phyloP scores from a whole-genome alignment of 2,797 vertebrate species.

The Acanthiza pusilla region DNA sequence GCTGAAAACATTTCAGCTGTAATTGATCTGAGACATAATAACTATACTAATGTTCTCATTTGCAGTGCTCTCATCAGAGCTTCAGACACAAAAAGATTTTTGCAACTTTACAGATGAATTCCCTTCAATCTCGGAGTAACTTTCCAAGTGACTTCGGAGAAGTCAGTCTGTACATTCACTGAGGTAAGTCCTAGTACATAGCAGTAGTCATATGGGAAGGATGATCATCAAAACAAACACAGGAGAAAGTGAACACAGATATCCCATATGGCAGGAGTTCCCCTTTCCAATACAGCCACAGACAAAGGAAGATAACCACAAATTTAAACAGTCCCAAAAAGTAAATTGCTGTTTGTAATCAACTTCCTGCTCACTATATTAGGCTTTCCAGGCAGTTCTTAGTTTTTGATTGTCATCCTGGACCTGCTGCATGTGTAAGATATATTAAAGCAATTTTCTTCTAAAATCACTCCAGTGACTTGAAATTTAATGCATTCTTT shows the following conservation, averaged over 20 bases:
- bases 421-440: not conserved
- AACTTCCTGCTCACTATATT: not conserved
- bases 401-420: not conserved
- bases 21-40: not conserved
- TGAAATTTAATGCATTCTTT: not conserved
- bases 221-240: not conserved
- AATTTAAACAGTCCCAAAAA: not conserved
- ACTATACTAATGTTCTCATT: not conserved
- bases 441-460: not conserved
- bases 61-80: not conserved
- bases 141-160: not conserved
- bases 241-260: not conserved
- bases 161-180: not conserved
- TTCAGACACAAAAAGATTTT: not conserved
- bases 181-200: not conserved
- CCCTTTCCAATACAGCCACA: not conserved
- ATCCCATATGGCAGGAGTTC: not conserved
- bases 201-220: not conserved
- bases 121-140: not conserved
- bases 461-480: not conserved
- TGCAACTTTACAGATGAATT: not conserved
- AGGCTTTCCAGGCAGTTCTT: not conserved
- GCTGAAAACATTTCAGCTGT: constrained; percentile 2
- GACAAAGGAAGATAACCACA: not conserved
- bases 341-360: not conserved